Base-by-base conservation (phyloP, 2,797 vertebrate species). In the Sarcophilus harrisii region DNA sequence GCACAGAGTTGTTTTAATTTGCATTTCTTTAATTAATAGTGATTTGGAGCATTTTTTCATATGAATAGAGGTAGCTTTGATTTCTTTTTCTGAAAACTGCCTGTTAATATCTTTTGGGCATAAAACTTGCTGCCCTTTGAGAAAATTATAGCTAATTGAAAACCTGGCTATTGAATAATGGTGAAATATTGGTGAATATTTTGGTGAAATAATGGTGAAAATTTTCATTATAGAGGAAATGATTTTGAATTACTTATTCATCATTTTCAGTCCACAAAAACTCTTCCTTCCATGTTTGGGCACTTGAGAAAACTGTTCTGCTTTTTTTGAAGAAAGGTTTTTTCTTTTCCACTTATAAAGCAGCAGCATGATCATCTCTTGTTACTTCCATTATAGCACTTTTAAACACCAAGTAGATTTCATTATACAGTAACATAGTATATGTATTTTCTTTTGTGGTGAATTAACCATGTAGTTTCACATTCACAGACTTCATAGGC, bases 221-320 rank as follows among this genome's bases (percentile, higher is more conserved):
- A 73, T 73, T 38, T 73, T 38, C 66, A 73, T 73, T 73, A 73
- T 73, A 73, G 38, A 73, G n/a, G n/a, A 73, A 73, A 73, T 73
- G n/a, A 73, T 73, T 73, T 73, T 38, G 66, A 38, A 38, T n/a
- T 73, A 21, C 8, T 95, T 94, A 91, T 45, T 94, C 4, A 91
- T 1, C 5, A 62, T 1, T 49, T 29, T 93, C 90, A 29, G 0
- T 27, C 5, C 30, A 4, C 45, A 11, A 57, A 14, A 54, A 1
- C 66, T 96, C 24, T 81, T 93, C 5, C 38, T 14, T 38, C 16
- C n/a, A 73, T 5, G 18, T 21, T 21, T 73, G 66, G 66, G 21
- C 38, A 73, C 66, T 73, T 73, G 18, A 38, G 66, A 73, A 38
- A 73, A 38, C 6, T 59, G 58, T 8, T 59, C 28, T 29, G 2